phyloP scores from a whole-genome alignment of 2,797 vertebrate genomes.

The Alca torda region DNA sequence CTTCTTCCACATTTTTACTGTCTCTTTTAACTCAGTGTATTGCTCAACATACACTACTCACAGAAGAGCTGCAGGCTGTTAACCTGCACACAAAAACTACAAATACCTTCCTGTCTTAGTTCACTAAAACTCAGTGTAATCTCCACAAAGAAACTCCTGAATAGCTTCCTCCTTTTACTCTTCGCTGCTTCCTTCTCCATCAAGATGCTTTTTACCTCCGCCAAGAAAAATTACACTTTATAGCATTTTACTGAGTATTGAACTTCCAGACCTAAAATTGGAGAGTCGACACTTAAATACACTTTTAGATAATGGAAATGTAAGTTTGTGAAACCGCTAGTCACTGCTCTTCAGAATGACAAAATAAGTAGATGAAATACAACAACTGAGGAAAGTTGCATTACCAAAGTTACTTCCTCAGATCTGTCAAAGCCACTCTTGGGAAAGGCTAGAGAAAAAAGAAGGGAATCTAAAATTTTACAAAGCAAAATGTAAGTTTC shows the following conservation, averaged over 20 bases:
- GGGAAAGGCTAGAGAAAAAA: background rate
- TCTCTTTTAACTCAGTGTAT: background rate
- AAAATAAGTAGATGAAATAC: constrained; percentile 12
- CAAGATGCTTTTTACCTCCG: background rate
- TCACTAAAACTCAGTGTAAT: background rate
- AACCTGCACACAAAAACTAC: background rate
- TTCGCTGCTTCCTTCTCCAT: background rate
- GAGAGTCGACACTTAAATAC: background rate
- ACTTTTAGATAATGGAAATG: background rate
- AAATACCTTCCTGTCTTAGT: background rate
- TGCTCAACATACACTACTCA: background rate
- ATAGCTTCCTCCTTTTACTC: background rate
- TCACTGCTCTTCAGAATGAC: background rate
- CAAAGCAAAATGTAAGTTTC: background rate
- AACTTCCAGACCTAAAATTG: background rate
- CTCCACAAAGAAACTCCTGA: background rate
- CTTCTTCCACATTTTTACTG: background rate
- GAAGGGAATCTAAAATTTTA: background rate
- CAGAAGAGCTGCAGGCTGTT: background rate
- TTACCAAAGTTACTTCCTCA: constrained; percentile 10
- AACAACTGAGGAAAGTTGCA: background rate
- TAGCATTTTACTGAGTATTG: background rate
- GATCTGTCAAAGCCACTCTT: background rate
- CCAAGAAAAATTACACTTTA: background rate
- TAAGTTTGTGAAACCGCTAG: background rate